Evolutionary conservation across 2,113 vertebrate species (phyloP).

Genomic region (Calypte anna): DNA sequence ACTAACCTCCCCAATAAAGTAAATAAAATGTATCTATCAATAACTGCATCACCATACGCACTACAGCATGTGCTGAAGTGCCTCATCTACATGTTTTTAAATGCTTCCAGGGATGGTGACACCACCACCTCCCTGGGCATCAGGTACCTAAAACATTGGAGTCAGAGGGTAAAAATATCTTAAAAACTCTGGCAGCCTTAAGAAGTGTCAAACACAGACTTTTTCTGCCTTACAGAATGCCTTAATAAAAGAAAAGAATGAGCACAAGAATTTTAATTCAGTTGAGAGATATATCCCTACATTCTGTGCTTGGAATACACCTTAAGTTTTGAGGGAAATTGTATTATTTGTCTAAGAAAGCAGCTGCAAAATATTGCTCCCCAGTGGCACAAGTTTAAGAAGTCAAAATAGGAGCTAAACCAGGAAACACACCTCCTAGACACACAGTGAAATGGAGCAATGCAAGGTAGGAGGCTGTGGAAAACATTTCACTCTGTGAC

Average conservation of each 20-base stretch:
- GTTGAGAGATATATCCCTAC: background rate
- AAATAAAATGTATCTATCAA: too few species aligned
- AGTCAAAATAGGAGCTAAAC: constrained; percentile 9
- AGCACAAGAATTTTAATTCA: background rate
- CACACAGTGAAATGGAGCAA: constrained; percentile 44
- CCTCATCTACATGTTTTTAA: too few species aligned
- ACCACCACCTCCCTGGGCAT: too few species aligned
- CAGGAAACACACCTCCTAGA: background rate
- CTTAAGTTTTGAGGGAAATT: background rate
- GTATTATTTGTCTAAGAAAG: background rate
- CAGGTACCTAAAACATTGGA: background rate
- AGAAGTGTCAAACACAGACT: background rate
- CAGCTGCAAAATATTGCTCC: constrained; percentile 25
- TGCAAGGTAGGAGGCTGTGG: constrained; percentile 21
- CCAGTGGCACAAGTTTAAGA: background rate
- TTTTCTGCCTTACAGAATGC: background rate
- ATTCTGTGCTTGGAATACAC: background rate
- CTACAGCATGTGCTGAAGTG: too few species aligned
- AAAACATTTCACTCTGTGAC: constrained; percentile 47
- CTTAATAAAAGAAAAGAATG: background rate
- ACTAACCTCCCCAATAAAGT: too few species aligned
- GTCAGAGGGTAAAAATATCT: background rate
- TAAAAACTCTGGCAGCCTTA: background rate
- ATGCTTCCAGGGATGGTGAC: too few species aligned
- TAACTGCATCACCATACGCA: too few species aligned